Evolutionary conservation across 2,888 invertebrate genomes (phyloP).

Genomic region (Elaeidobius kamerunicus): DNA sequence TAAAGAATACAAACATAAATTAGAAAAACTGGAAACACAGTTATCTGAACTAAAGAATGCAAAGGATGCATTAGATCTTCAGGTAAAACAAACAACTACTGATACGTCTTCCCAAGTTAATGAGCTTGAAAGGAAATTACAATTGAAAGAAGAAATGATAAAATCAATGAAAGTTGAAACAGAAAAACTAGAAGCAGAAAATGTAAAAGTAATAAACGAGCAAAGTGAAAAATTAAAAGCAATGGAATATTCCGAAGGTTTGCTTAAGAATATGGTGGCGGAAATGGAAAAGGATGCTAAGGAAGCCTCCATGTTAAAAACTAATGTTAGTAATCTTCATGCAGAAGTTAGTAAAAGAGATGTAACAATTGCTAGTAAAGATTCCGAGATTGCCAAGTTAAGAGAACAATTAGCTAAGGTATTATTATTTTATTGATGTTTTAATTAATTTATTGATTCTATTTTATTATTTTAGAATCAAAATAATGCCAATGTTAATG

Average conservation of each 20-base stretch:
- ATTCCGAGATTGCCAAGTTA: constrained; percentile 34
- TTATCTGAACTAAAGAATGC: constrained; percentile 3
- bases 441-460: neutral
- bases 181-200: constrained; percentile 37
- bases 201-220: constrained; percentile 24
- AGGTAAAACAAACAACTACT: constrained; percentile 37
- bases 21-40: constrained; percentile 32
- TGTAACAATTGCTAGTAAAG: constrained; percentile 30
- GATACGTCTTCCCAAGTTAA: constrained; percentile 39
- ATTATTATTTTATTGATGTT: no score
- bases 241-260: constrained; percentile 23
- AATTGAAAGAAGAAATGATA: constrained; percentile 39
- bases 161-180: constrained; percentile 36
- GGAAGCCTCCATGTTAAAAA: constrained; percentile 6
- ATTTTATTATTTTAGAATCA: constrained; percentile 12
- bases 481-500: constrained; percentile 7
- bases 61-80: constrained; percentile 13
- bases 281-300: constrained; percentile 17
- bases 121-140: constrained; percentile 38
- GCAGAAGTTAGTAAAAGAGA: constrained; percentile 32
- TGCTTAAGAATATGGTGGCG: constrained; percentile 27
- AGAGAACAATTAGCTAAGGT: constrained; percentile 37
- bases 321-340: constrained; percentile 10
- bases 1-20: constrained; percentile 50
- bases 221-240: constrained; percentile 22